Evolutionary conservation across 2,888 invertebrate species (phyloP).

Genomic region (Liodrosophila aerea): DNA sequence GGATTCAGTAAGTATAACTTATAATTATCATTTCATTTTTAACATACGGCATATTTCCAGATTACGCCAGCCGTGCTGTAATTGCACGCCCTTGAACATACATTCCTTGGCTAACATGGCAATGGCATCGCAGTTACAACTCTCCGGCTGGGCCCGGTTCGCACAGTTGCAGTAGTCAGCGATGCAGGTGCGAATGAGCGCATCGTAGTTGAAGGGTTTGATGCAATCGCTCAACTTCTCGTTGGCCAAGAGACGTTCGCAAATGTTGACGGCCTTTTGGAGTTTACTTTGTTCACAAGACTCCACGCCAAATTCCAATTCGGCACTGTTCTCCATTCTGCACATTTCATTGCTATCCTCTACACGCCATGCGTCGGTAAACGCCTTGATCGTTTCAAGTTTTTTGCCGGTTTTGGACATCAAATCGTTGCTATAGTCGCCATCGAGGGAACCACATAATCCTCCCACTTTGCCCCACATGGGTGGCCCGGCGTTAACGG

Average conservation of each 20-base stretch:
- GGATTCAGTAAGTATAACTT: background rate
- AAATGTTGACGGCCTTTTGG: slow-evolving; percentile 85
- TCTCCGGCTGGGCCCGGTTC: slow-evolving; percentile 83
- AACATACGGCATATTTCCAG: slow-evolving; percentile 92
- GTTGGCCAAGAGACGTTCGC: slow-evolving; percentile 86
- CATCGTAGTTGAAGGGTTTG: slow-evolving; percentile 86
- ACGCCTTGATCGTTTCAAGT: slow-evolving; percentile 81
- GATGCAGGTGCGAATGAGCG: slow-evolving; percentile 88
- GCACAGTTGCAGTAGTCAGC: slow-evolving; percentile 91
- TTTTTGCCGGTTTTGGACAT: slow-evolving; percentile 85
- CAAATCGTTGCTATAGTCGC: slow-evolving; percentile 87
- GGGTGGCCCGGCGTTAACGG: slow-evolving; percentile 86
- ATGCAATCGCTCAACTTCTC: slow-evolving; percentile 87
- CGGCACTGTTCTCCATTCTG: slow-evolving; percentile 75
- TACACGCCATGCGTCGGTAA: slow-evolving; percentile 81
- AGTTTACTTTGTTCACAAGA: slow-evolving; percentile 72
- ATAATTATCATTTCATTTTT: too few relatives aligned
- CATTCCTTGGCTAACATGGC: slow-evolving; percentile 91
- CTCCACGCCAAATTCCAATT: slow-evolving; percentile 73
- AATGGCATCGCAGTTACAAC: slow-evolving; percentile 90
- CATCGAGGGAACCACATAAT: slow-evolving; percentile 91
- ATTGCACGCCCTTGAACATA: slow-evolving; percentile 85
- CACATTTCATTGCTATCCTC: slow-evolving; percentile 77
- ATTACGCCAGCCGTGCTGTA: slow-evolving; percentile 89
- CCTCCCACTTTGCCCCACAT: slow-evolving; percentile 92